These are phyloP conservation scores for Manis javanica DNA, from an alignment of 2,797 vertebrate genomes.

Conservation along the genomic window DNA sequence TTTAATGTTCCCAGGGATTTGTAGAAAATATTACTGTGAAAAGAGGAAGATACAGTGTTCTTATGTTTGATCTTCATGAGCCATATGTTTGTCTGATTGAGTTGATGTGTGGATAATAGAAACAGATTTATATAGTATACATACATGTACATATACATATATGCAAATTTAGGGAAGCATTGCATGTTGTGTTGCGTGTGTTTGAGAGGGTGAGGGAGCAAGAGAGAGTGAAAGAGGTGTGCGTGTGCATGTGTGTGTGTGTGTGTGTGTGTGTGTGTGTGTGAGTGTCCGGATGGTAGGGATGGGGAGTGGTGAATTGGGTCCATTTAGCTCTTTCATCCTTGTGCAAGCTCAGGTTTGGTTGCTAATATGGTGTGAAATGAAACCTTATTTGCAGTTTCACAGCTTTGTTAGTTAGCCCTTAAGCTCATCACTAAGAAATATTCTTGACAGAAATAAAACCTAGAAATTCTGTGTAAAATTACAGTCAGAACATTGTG, in stretches of 20 bases:
- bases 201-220: neutral
- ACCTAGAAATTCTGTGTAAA: constrained; percentile 42
- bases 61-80: neutral
- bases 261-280: neutral
- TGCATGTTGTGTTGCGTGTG: neutral
- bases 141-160: neutral
- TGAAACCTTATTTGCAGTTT: constrained; percentile 61
- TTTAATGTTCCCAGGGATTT: constrained; percentile 10
- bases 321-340: neutral
- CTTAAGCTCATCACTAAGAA: constrained; percentile 28
- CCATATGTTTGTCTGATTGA: neutral
- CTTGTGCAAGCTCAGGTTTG: constrained; percentile 47
- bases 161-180: neutral
- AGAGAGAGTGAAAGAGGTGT: no score
- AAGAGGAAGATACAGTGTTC: neutral
- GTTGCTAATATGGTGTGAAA: constrained; percentile 43
- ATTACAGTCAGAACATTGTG: neutral
- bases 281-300: neutral
- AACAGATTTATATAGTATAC: neutral
- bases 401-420: constrained; percentile 60
- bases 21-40: neutral
- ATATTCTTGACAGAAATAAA: constrained; percentile 56
- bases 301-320: neutral
- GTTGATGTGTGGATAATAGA: neutral
- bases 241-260: neutral